These are phyloP conservation scores for Bettongia penicillata DNA, from an alignment of 2,113 vertebrate species.

Conservation along the genomic window DNA sequence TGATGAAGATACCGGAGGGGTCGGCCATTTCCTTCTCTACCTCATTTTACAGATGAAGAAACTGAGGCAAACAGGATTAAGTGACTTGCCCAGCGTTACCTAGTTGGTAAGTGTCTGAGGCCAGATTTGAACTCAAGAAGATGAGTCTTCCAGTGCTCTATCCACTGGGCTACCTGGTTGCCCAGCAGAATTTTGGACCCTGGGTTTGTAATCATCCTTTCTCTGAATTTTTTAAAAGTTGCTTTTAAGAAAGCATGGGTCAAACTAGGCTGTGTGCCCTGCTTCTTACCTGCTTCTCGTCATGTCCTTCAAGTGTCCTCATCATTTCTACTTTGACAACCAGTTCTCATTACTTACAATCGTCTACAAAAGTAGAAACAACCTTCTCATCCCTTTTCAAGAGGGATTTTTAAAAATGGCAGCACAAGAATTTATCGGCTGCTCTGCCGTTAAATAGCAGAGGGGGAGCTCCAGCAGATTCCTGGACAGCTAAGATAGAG, in stretches of 20 bases:
- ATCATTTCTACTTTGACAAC: neutral
- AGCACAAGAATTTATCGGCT: neutral
- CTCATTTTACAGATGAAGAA: neutral
- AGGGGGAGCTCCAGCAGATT: neutral
- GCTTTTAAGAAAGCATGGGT: no score
- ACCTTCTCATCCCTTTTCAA: neutral
- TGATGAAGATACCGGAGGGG: neutral
- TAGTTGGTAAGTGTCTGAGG: neutral
- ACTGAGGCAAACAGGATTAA: neutral
- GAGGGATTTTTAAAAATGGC: neutral
- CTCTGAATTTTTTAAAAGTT: neutral
- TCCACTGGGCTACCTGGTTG: neutral
- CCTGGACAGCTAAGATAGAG: neutral
- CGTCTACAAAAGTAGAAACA: neutral
- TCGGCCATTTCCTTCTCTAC: neutral
- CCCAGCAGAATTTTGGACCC: neutral
- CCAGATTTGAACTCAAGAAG: neutral
- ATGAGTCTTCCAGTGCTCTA: neutral
- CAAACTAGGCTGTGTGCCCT: neutral
- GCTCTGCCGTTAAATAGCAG: neutral
- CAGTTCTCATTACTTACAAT: neutral
- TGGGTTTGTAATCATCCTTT: neutral
- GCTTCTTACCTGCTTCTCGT: neutral
- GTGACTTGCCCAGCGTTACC: neutral
- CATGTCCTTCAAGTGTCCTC: neutral